Evolutionary conservation across 2,113 vertebrate species (phyloP).

Genomic region (Henicopernis longicauda): DNA sequence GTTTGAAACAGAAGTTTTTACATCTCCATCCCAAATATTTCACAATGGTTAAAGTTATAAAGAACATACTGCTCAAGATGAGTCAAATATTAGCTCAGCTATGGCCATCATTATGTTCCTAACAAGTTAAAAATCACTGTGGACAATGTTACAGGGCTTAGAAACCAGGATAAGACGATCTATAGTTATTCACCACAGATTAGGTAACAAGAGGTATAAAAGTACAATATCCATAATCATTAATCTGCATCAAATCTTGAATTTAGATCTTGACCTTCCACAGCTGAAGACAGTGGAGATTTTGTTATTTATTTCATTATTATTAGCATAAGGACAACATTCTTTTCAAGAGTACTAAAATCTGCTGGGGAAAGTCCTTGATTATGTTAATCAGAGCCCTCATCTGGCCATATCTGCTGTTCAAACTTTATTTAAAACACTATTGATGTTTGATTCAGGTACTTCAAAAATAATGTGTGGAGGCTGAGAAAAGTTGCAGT

Average conservation of each 20-base stretch:
- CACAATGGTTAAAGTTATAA: neutral
- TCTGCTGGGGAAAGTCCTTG: neutral
- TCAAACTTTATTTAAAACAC: neutral
- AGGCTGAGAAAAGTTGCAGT: neutral
- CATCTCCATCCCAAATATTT: neutral
- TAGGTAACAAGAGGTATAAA: neutral
- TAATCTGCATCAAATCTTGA: neutral
- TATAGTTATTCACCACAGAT: neutral
- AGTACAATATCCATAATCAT: neutral
- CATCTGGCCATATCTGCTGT: neutral
- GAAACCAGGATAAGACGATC: neutral
- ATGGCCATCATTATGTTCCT: fast-evolving
- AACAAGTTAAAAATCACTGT: neutral
- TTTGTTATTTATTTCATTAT: neutral
- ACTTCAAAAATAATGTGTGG: neutral
- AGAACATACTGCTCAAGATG: neutral
- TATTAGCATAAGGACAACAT: neutral
- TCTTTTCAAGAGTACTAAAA: neutral
- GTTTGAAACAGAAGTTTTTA: neutral
- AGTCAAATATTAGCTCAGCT: neutral
- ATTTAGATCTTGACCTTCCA: neutral
- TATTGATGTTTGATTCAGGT: neutral
- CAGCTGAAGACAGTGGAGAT: neutral
- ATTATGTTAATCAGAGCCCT: neutral
- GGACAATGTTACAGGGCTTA: neutral